Evolutionary conservation across 1,140 invertebrate genomes (phyloP), one percentile per base, ranked within the genome.

Genomic region (Drosophila jambulina): DNA sequence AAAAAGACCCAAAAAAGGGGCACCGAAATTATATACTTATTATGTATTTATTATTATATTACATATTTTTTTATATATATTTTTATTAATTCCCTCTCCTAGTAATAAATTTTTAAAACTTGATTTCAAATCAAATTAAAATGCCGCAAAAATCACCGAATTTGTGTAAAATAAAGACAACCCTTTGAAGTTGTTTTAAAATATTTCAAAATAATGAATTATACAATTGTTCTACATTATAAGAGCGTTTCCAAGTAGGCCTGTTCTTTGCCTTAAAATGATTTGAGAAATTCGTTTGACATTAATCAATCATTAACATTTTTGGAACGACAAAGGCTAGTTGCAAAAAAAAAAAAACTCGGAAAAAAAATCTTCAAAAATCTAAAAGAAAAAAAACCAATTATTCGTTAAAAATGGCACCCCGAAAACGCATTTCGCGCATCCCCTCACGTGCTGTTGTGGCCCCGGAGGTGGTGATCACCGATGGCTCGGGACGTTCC

Each of bases 351-450:
- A 49, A n/a, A 49, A 19, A 4, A 13, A 12, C n/a, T n/a, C n/a
- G n/a, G n/a, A n/a, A n/a, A n/a, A 32, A 34, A 32, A 34, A 19
- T 23, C 6, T 17, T 17, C 3, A 46, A 46, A 29, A 32, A 29
- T 7, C n/a, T 7, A 5, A 21, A 53, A 53, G 6, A 21, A 9
- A 9, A 7, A 15, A 25, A 36, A 2, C 21, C 10, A 2, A 10
- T 48, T 17, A n/a, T 3, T 1, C 38, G 8, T 7, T 10, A 5
- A 15, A 15, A 7, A 74, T 74, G 71, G 68, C 48, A 2, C 71
- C 68, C 6, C 51, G n/a, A 9, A 75, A 48, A 19, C 56, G 71
- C 27, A 19, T 75, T 32, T 53, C 71, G 2, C 69, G 27, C 21
- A 36, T 60, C 4, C 27, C 19, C 15, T 0, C 70, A 0, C 10